Evolutionary conservation across 1,140 invertebrate genomes (phyloP).

Genomic region (Drosophila trapezifrons): DNA sequence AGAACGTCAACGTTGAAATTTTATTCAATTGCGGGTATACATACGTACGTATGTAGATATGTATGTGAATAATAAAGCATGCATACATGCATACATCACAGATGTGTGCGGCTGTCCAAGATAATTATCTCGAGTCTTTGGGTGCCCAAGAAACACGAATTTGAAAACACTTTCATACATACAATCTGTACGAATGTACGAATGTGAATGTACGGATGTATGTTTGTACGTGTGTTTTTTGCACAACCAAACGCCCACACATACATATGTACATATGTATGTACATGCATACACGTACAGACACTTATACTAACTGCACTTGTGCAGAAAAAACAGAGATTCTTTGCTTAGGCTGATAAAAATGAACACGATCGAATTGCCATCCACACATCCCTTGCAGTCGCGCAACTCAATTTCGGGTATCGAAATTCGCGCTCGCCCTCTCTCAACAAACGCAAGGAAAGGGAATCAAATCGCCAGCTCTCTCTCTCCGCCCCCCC

Average conservation of each 20-base stretch:
- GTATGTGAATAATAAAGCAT: slow-evolving; percentile 19
- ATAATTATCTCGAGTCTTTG: slow-evolving; percentile 21
- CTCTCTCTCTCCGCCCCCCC: slow-evolving; percentile 6
- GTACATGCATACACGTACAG: not conserved
- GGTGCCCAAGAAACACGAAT: slow-evolving; percentile 21
- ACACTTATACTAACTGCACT: slow-evolving; percentile 15
- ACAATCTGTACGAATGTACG: slow-evolving; percentile 3
- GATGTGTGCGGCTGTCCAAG: slow-evolving; percentile 19
- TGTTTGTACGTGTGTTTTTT: slow-evolving; percentile 11
- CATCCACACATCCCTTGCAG: slow-evolving; percentile 8
- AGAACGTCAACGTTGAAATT: slow-evolving; percentile 17
- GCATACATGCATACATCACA: slow-evolving; percentile 28
- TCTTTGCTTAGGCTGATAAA: slow-evolving; percentile 20
- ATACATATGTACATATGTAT: slow-evolving; percentile 3
- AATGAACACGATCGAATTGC: slow-evolving; percentile 15
- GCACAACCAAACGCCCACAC: slow-evolving; percentile 15
- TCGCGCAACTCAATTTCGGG: slow-evolving; percentile 16
- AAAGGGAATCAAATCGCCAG: slow-evolving; percentile 13
- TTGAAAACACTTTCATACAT: slow-evolving; percentile 21
- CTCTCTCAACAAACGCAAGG: slow-evolving; percentile 4
- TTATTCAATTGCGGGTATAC: slow-evolving; percentile 21
- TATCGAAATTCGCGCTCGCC: slow-evolving; percentile 14
- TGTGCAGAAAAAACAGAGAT: slow-evolving; percentile 16
- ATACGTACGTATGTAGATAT: slow-evolving; percentile 17
- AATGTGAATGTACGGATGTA: slow-evolving; percentile 14